Evolutionary conservation across 2,113 vertebrate species (phyloP), one percentile per base, ranked within the genome.

Genomic region (Rafetus swinhoei): DNA sequence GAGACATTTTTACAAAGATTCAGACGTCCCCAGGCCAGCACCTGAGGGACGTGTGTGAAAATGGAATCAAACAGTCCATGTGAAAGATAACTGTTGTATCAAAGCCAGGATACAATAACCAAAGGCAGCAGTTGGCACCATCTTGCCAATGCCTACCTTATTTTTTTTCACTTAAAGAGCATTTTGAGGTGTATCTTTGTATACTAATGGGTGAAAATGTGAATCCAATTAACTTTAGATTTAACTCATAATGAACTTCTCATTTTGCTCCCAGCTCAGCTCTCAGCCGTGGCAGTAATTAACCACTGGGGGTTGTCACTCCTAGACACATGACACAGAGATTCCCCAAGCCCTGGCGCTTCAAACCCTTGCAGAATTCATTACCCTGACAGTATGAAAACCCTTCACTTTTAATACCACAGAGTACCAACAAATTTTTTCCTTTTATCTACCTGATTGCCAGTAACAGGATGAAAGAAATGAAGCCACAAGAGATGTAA

Each of bases 261-360:
- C 98, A 96, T 97, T 97, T 97, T 96, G 94, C 97, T 97, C 98
- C 97, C 97, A 98, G 97, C 97, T 97, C 97, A 81, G 96, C 96
- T 98, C 97, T 98, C 97, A 97, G 98, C 92, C 82, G 84, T 97
- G 97, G 98, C 98, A 98, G 98, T 98, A 98, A 98, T 98, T 98
- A 98, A 98, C 98, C 98, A 98, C 98, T 98, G 97, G 98, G 98
- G 98, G 98, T 98, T 98, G 98, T 98, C 98, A 98, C 96, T 98
- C 97, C 97, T 92, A 97, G 98, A 98, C 97, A 98, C 96, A 98
- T 98, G 98, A 98, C 98, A 98, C 72, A 14, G 94, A 97, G 97
- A 97, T 95, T 97, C 96, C 96, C 97, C 97, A 95, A 96, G 96
- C 95, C 96, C 97, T 97, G 95, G 97, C 93, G 86, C 97, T 98